These are phyloP conservation scores for Echinometra lucunter DNA, from an alignment of 53 echinoderm and acorn worm species.

Conservation along the genomic window DNA sequence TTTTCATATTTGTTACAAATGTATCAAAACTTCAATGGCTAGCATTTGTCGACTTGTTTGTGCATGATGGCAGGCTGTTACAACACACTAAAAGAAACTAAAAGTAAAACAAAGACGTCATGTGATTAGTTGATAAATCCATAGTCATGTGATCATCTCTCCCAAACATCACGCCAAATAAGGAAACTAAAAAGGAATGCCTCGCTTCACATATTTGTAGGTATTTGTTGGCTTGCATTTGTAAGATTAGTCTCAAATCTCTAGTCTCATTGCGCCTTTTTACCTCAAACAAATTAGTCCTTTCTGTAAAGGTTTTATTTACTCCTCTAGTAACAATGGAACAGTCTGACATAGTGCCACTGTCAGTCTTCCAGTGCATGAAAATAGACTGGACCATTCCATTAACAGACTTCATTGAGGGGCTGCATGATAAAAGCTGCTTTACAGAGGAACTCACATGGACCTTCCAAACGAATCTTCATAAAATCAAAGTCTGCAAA, in stretches of 20 bases:
- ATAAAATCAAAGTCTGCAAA: neutral
- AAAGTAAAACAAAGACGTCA: neutral
- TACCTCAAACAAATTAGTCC: conserved; percentile 55
- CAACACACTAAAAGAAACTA: conserved; percentile 33
- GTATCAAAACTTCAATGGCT: conserved; percentile 69
- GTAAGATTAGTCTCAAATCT: conserved; percentile 55
- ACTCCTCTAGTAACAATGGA: conserved; percentile 63
- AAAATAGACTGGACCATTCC: conserved; percentile 59
- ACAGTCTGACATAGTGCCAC: conserved; percentile 51
- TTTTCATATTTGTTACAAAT: conserved; percentile 65
- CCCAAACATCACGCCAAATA: conserved; percentile 43
- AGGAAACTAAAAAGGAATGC: conserved; percentile 37
- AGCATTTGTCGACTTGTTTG: conserved; percentile 64
- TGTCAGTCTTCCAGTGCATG: conserved; percentile 81
- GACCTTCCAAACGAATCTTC: conserved; percentile 29
- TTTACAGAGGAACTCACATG: conserved; percentile 30
- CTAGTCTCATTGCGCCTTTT: conserved; percentile 50
- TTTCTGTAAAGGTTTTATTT: neutral
- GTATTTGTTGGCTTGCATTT: conserved; percentile 63
- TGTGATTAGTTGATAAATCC: conserved; percentile 44
- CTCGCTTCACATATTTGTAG: conserved; percentile 38
- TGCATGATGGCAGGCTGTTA: conserved; percentile 67
- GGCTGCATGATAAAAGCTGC: conserved; percentile 58
- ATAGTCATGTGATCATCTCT: conserved; percentile 50
- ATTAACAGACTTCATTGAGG: conserved; percentile 48